Evolutionary conservation across 2,888 invertebrate species (phyloP).

Genomic region (Erebia aethiops): DNA sequence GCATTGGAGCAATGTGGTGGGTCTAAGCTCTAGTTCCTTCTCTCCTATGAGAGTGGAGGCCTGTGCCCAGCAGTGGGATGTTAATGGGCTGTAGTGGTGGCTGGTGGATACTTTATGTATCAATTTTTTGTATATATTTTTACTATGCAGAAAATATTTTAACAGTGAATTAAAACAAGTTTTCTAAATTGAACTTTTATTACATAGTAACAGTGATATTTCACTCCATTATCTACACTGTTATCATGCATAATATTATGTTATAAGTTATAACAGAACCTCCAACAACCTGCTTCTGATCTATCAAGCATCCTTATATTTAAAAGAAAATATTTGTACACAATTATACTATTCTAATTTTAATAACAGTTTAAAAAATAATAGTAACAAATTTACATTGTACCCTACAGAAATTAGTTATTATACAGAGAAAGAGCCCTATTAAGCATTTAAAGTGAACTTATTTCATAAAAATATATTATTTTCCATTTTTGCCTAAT

Average conservation of each 20-base stretch:
- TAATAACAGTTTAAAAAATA: conserved; percentile 59
- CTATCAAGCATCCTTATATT: conserved; percentile 69
- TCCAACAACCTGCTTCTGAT: conserved; percentile 62
- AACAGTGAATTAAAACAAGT: conserved; percentile 33
- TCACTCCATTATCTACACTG: conserved; percentile 51
- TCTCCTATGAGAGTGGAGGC: too few species aligned
- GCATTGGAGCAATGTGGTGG: too few species aligned
- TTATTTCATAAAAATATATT: conserved; percentile 24
- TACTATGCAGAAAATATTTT: conserved; percentile 7
- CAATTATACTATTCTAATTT: conserved; percentile 65
- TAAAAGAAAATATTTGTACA: conserved; percentile 75
- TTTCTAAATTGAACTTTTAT: conserved; percentile 52
- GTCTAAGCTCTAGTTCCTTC: too few species aligned
- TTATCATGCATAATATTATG: conserved; percentile 52
- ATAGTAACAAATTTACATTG: conserved; percentile 61
- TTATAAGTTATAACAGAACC: conserved; percentile 55
- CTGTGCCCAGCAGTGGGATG: too few species aligned
- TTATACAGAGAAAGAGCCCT: conserved; percentile 46
- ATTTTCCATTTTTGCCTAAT: conserved; percentile 27
- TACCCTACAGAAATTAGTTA: conserved; percentile 64
- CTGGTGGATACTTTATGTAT: neutral
- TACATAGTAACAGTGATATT: conserved; percentile 61
- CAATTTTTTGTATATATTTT: neutral
- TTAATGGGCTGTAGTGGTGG: too few species aligned
- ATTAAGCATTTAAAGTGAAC: conserved; percentile 27